Base-by-base conservation (phyloP, 2,113 vertebrate genomes). In the Corythornis vintsioides region DNA sequence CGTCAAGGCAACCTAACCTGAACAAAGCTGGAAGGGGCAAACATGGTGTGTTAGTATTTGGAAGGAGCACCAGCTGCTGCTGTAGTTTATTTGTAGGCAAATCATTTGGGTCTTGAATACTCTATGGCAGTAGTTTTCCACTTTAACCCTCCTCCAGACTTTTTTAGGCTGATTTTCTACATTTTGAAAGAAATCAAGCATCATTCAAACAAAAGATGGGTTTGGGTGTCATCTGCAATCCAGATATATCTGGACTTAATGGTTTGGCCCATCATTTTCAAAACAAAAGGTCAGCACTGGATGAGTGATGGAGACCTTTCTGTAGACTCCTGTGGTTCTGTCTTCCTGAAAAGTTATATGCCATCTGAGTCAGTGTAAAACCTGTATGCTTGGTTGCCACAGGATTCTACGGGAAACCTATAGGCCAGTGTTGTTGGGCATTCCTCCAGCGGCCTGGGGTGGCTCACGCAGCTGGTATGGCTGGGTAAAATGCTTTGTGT, bases 391-490 rank as follows among this genome's bases (percentile, higher is more conserved):
- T 77, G 48, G 19, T 35, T 82, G 16, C 17, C 35, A 64, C 11
- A n/a, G 61, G 40, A 28, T 86, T 83, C 47, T 77, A 71, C 52
- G n/a, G 22, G 14, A 55, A 4, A 53, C 33, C 5, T 28, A 15
- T 47, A 22, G 21, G 8, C 6, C 25, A 29, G 57, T 40, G 47
- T 2, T 24, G 13, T n/a, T 38, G 21, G 15, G 8, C 29, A 63
- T 29, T 16, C 7, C 7, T 7, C 4, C 6, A 7, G 11, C 4
- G 3, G 2, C 2, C 16, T 76, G 50, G 25, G 13, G 13, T 43
- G 11, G 50, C 29, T 65, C 11, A 22, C 13, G 29, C 38, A 43
- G 18, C 43, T 64, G 18, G 4, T 6, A 13, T 66, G 22, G 5
- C 35, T 76, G 13, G 12, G 12, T 12, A 3, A 33, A 70, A 74